Evolutionary conservation across 2,888 invertebrate genomes (phyloP).

Genomic region (Brachycybe producta): DNA sequence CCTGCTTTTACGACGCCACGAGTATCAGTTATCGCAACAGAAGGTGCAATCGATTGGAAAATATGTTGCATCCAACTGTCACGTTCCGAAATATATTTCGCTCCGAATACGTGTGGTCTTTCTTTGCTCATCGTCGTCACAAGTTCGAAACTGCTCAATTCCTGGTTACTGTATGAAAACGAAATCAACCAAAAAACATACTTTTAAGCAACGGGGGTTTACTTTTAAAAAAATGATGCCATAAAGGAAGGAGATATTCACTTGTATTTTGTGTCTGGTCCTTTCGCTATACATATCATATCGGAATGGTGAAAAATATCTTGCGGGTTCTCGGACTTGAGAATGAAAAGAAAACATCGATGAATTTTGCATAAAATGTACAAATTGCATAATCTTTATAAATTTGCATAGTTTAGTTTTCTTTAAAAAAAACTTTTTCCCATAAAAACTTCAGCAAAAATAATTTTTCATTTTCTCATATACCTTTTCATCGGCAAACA

Average conservation of each 20-base stretch:
- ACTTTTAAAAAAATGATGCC: background rate
- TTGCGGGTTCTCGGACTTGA: conserved; percentile 16
- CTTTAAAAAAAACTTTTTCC: too few relatives aligned
- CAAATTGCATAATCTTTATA: too few relatives aligned
- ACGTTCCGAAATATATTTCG: conserved; percentile 11
- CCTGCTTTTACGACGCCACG: conserved; percentile 18
- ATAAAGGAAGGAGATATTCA: background rate
- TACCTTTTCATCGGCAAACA: conserved; percentile 46
- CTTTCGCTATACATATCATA: conserved; percentile 17
- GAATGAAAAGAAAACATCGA: background rate
- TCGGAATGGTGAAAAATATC: conserved; percentile 9
- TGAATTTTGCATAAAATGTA: too few relatives aligned
- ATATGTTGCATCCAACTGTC: conserved; percentile 19
- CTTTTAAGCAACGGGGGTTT: background rate
- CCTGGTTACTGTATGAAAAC: conserved; percentile 3
- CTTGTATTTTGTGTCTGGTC: conserved; percentile 4
- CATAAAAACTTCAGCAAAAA: too few relatives aligned
- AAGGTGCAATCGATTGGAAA: conserved; percentile 6
- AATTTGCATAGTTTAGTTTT: too few relatives aligned
- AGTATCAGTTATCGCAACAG: background rate
- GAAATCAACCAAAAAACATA: conserved; percentile 5
- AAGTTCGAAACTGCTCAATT: conserved; percentile 18
- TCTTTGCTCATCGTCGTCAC: conserved; percentile 10
- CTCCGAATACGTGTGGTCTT: conserved; percentile 16
- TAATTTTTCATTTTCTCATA: too few relatives aligned